Base-by-base conservation (phyloP, 2,888 invertebrate species). In the Campaea margaritaria region DNA sequence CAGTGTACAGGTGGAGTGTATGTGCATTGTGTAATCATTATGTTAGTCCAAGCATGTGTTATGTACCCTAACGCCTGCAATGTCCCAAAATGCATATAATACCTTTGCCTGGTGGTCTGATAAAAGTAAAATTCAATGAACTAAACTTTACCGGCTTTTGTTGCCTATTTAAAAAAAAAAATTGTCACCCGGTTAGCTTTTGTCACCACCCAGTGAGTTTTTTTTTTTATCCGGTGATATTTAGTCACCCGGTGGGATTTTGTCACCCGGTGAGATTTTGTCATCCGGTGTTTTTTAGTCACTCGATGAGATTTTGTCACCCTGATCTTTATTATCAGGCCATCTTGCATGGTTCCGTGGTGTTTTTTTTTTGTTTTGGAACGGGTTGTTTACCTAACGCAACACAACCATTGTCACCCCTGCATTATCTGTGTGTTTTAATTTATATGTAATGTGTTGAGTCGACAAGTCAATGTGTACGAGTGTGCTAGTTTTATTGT, bases 361-460 rank as follows among this genome's bases (percentile, higher is more conserved):
- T 52, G 12, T n/a, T 51, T 47, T 15, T 58, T 14, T 14, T 48
- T 48, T 48, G 48, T 58, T 28, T 41, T 54, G 45, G 27, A 53
- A 34, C 44, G 11, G 48, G 54, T 54, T 60, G 15, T 59, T 54
- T 53, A 42, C 60, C 39, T 59, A 47, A 57, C 60, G 36, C 36
- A 38, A 47, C 63, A 58, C 63, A 62, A 16, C 50, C 62, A 61
- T 49, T 34, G 34, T 55, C 55, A 50, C 54, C 16, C 45, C 27
- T 60, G 64, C 65, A 62, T 66, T 63, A 56, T 70, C 59, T 68
- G 50, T 61, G 55, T 45, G 28, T 50, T 51, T 58, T 62, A 16
- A 42, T 49, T 49, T 58, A 27, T 52, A 14, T 59, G 16, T 15
- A 48, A 21, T 60, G 28, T 42, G 49, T 51, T 50, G 45, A 47